These are phyloP conservation scores for Phenganax subtilis DNA, from an alignment of 92 coral and sea anemone species.

Conservation along the genomic window DNA sequence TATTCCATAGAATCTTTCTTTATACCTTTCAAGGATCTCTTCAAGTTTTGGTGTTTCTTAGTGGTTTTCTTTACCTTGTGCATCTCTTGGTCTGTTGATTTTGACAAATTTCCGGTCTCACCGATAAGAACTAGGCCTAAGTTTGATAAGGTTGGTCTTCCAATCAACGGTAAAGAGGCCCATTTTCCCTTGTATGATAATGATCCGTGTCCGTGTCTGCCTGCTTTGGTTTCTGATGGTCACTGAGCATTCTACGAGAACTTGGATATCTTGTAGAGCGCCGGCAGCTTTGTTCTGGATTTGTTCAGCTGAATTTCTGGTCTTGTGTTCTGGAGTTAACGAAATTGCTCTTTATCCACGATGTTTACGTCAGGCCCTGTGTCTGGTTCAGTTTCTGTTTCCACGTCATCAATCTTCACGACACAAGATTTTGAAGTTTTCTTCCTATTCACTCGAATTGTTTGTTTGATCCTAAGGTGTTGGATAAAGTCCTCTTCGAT, in stretches of 20 bases:
- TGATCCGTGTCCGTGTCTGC: conserved; percentile 8
- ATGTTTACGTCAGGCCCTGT: conserved; percentile 50
- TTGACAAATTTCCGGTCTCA: conserved; percentile 49
- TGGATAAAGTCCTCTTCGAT: no score
- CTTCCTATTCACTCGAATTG: neutral
- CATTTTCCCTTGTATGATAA: conserved; percentile 25
- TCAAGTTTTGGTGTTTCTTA: neutral
- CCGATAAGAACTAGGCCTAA: conserved; percentile 58
- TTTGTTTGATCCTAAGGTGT: conserved; percentile 40
- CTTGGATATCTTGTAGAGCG: conserved; percentile 19
- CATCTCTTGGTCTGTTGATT: conserved; percentile 36
- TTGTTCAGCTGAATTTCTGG: conserved; percentile 25
- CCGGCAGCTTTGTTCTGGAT: conserved; percentile 22
- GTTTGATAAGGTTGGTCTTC: conserved; percentile 11
- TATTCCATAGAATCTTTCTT: conserved; percentile 40
- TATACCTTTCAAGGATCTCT: conserved; percentile 15
- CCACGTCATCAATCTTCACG: no score
- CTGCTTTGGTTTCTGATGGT: conserved; percentile 16
- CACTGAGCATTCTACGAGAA: conserved; percentile 28
- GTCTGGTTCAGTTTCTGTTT: conserved; percentile 44
- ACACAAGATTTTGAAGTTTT: no score
- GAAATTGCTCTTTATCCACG: conserved; percentile 12
- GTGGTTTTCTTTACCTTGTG: conserved; percentile 8
- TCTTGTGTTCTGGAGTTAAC: conserved; percentile 13
- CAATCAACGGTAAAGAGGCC: conserved; percentile 16